Base-by-base conservation (phyloP, 2,113 vertebrate genomes). In the Percina caprodes region DNA sequence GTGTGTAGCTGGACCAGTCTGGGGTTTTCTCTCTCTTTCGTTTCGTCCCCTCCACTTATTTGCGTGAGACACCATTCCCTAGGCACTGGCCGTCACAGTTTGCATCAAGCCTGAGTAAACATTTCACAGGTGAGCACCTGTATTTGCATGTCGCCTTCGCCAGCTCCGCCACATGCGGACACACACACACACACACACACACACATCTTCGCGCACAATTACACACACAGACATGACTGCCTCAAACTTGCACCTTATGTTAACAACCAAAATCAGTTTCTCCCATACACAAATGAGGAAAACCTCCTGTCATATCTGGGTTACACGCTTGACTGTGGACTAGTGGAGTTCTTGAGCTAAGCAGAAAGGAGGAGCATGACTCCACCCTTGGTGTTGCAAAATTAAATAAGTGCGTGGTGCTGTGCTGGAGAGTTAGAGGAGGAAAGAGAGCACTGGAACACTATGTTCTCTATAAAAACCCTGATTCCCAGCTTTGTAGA, bases 321-420 rank as follows among this genome's bases (percentile, higher is more conserved):
- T 95, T 95, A 91, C 94, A 95, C 91, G 94, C 95, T 95, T 95
- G 88, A 95, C 90, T 95, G 93, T 95, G 90, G 89, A 91, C 89
- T 95, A 95, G 95, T 94, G 94, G 95, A 94, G 89, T 90, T 91
- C 88, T 89, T 78, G 82, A 85, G 74, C 79, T 63, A 33, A 85
- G 89, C 83, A 80, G 79, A 91, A 79, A 91, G 79, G 74, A 83
- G 82, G 58, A 78, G 66, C 42, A 68, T 67, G 74, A 88, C 89
- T 89, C 87, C 84, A 49, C 90, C 89, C 85, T 82, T 76, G 58
- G 83, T 73, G 69, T 70, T n/a, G 67, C 63, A 70, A 39, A 46
- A 85, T 85, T 74, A 66, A 89, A 82, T 68, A 86, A 80, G 73
- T 60, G 82, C 30, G 72, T 55, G 80, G 74, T 12, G 51, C 69